These are phyloP conservation scores for Corythaeola cristata DNA, from an alignment of 2,113 vertebrate species.

Conservation along the genomic window DNA sequence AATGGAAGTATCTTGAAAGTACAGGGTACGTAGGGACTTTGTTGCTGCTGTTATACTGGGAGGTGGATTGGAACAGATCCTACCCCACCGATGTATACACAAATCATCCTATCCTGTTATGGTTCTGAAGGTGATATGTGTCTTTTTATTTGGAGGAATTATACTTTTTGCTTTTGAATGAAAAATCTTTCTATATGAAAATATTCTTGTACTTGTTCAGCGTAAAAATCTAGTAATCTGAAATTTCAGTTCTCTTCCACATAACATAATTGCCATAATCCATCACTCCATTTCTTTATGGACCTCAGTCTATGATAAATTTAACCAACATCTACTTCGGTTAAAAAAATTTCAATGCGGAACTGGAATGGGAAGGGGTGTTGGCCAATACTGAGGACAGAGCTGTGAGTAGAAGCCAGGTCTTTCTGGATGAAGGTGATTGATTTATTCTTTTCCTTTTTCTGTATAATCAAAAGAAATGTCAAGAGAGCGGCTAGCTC, in stretches of 20 bases:
- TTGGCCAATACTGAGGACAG: background rate
- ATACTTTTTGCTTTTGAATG: background rate
- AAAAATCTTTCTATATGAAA: background rate
- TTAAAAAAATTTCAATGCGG: background rate
- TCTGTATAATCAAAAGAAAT: background rate
- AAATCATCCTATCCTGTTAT: background rate
- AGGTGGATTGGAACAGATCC: background rate
- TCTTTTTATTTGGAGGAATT: background rate
- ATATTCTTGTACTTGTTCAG: background rate
- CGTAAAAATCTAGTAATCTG: background rate
- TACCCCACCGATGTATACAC: background rate
- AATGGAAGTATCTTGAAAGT: background rate
- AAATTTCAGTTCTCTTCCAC: background rate
- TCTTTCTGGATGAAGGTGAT: background rate
- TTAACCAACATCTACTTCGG: background rate
- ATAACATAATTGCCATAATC: background rate
- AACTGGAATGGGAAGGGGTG: background rate
- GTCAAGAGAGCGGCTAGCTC: background rate
- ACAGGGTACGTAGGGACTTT: accelerated
- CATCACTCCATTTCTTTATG: background rate
- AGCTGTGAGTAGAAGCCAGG: background rate
- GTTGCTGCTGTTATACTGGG: background rate
- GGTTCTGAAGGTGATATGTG: background rate
- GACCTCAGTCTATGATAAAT: background rate
- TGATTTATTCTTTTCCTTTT: background rate